Percentiles rank a stretch among this genome's conserved stretches.
Conservation (phyloP, 2,113 vertebrate genomes). For the Fregata magnificens region DNA sequence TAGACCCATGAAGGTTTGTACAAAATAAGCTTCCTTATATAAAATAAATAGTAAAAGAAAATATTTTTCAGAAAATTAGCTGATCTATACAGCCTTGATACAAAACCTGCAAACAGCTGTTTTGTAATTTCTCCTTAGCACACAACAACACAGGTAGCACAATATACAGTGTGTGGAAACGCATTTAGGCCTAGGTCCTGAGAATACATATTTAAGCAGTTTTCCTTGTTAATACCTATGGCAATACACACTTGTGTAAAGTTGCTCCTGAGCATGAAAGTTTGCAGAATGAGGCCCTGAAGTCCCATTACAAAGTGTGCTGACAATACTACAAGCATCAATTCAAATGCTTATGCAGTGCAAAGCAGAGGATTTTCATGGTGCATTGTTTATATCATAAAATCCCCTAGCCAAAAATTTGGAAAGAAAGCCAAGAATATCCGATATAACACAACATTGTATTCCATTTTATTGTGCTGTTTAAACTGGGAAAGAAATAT, state of each 20-base stretch:
- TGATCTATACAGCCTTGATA: background rate
- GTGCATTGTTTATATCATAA: background rate
- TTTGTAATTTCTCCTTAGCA: background rate
- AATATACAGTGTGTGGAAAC: background rate
- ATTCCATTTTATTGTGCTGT: background rate
- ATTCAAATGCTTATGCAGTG: background rate
- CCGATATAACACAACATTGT: background rate
- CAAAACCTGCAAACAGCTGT: background rate
- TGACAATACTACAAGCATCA: background rate
- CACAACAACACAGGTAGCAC: background rate
- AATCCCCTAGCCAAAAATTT: background rate
- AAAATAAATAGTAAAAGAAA: background rate
- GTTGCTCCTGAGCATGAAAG: background rate
- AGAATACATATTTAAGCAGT: background rate
- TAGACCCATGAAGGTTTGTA: background rate
- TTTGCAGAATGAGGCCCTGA: background rate
- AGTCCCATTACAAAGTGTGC: background rate
- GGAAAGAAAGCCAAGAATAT: background rate
- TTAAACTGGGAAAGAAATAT: background rate
- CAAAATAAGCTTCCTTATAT: background rate
- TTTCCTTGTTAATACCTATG: background rate
- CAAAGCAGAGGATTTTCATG: background rate
- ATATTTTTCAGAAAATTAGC: background rate
- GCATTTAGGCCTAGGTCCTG: background rate
- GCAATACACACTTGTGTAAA: background rate